These are phyloP conservation scores for Cryptophagus acutangulus DNA, from an alignment of 2,888 invertebrate species.

Conservation along the genomic window DNA sequence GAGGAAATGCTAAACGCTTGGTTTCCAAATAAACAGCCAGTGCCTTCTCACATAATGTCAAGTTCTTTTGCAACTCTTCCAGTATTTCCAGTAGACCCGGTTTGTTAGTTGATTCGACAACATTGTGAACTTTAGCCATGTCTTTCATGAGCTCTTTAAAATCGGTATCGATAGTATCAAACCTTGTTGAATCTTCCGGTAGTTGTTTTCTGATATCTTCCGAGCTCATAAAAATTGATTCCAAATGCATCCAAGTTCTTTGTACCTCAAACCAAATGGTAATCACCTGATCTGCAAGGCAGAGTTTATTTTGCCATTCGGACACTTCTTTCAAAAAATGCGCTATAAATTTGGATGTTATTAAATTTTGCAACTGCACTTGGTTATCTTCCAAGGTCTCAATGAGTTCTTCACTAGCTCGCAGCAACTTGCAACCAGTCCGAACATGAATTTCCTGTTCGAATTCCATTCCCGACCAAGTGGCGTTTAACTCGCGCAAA, in stretches of 20 bases:
- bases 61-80: constrained; percentile 76
- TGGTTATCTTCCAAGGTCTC: constrained; percentile 98
- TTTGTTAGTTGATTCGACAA: constrained; percentile 85
- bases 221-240: constrained; percentile 96
- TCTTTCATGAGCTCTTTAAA: constrained; percentile 79
- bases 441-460: constrained; percentile 83
- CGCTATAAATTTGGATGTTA: constrained; percentile 95
- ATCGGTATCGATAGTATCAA: constrained; percentile 84
- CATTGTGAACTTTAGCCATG: constrained; percentile 79
- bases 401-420: constrained; percentile 91
- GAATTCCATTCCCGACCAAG: constrained; percentile 92
- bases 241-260: constrained; percentile 93
- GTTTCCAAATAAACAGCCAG: constrained; percentile 95
- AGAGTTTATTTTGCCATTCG: constrained; percentile 87
- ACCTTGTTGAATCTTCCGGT: constrained; percentile 88
- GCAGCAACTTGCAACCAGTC: constrained; percentile 79
- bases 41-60: constrained; percentile 92
- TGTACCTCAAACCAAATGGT: constrained; percentile 94
- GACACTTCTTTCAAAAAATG: constrained; percentile 94
- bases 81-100: constrained; percentile 73
- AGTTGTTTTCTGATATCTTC: constrained; percentile 93
- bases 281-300: constrained; percentile 90
- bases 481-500: constrained; percentile 80
- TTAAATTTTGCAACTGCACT: constrained; percentile 92
- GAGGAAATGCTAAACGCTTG: constrained; percentile 89